These are phyloP conservation scores for Gadus chalcogrammus DNA, from an alignment of 2,113 vertebrate genomes.

Conservation along the genomic window DNA sequence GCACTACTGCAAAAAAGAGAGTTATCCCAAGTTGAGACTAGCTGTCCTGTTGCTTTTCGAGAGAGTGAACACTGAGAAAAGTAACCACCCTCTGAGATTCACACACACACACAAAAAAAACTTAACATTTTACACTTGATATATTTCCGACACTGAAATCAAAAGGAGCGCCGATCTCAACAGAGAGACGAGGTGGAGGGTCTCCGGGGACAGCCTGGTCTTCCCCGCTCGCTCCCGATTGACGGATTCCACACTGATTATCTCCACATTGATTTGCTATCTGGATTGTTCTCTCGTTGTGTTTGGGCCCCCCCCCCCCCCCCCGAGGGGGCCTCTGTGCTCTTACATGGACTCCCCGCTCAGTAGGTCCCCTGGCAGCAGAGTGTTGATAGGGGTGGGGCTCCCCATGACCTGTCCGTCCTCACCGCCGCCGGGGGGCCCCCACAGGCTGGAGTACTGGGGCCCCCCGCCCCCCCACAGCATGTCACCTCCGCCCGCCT, in stretches of 20 bases:
- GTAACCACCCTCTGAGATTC: constrained; percentile 47
- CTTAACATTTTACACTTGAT: constrained; percentile 13
- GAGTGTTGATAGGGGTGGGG: constrained; percentile 90
- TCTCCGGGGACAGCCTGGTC: constrained; percentile 61
- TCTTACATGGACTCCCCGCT: constrained; percentile 92
- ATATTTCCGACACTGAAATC: neutral
- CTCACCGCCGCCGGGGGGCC: constrained; percentile 85
- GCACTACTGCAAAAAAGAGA: constrained; percentile 47
- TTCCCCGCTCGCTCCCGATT: constrained; percentile 47
- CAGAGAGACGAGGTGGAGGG: constrained; percentile 53
- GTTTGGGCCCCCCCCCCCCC: constrained; percentile 11
- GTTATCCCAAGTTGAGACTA: constrained; percentile 14
- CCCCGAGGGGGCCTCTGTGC: neutral
- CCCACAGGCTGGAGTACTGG: constrained; percentile 95
- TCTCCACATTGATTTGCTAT: constrained; percentile 75
- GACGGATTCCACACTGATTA: constrained; percentile 66
- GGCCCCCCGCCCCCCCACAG: constrained; percentile 87
- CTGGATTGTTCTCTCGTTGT: constrained; percentile 71
- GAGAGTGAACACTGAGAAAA: constrained; percentile 45
- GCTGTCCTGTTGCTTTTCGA: constrained; percentile 32
- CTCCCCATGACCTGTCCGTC: constrained; percentile 84
- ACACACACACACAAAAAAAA: constrained; percentile 30
- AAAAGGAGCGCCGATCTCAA: constrained; percentile 50
- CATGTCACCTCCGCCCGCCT: constrained; percentile 79
- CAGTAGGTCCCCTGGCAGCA: constrained; percentile 93